Evolutionary conservation across 2,113 vertebrate species (phyloP), one percentile per base, ranked within the genome.

Genomic region (Erpornis zantholeuca): DNA sequence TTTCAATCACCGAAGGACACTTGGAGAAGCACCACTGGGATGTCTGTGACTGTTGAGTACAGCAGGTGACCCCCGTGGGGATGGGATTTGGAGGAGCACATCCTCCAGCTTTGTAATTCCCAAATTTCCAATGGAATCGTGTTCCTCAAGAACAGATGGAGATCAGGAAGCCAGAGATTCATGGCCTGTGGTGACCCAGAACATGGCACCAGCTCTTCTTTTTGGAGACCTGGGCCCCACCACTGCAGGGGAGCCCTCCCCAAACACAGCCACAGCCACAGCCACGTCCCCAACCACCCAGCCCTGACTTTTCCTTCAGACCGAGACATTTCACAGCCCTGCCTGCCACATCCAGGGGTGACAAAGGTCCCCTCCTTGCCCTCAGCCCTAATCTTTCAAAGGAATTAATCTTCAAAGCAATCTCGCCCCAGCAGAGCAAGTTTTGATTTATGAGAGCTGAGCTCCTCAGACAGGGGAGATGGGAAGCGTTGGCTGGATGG

Each of bases 401-500:
- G 59, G 81, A 91, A 94, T 91, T 84, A 82, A 92, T 94, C 92
- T 92, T 86, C 94, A 88, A 78, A 97, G 92, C 94, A 92, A 82
- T 94, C 92, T 88, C 4, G 0, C 8, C 82, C 86, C 44, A 9
- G 92, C 50, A 68, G 84, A 75, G 31, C 35, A 57, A 81, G 40
- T 22, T 87, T 87, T 94, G 93, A 96, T 96, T 82, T 61, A 76
- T 23, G 94, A 76, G 73, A 75, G 92, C 86, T 45, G 88, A 92
- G 73, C 73, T 82, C 64, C 84, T 44, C 36, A 28, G 70, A 28
- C 36, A 38, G 2, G 0, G 47, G 44, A 84, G 78, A 11, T 3
- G 60, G 94, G 52, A 50, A 83, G n/a, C 0, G 0, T 16, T 75
- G 94, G 72, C 33, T 61, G 84, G 44, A 61, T 18, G 54, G 71